phyloP scores from a whole-genome alignment of 2,113 vertebrate species.

The Scatophagus argus region DNA sequence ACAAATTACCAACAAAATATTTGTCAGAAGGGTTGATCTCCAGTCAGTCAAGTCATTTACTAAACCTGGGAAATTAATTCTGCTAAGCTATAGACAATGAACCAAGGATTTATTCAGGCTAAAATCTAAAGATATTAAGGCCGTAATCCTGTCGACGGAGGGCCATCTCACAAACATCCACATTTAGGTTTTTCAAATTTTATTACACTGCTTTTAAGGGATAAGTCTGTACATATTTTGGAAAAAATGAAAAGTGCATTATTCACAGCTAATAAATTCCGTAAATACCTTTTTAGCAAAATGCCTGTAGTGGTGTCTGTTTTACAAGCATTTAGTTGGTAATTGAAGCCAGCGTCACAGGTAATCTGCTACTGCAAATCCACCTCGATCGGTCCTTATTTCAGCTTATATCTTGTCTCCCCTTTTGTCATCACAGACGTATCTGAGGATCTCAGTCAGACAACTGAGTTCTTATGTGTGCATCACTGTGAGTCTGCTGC shows the following conservation, averaged over 20 bases:
- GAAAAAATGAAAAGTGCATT: neutral
- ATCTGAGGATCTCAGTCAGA: neutral
- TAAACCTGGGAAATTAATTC: neutral
- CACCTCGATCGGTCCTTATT: too few species aligned
- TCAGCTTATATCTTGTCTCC: neutral
- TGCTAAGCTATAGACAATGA: neutral
- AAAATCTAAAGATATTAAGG: conserved; percentile 18
- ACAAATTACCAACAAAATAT: neutral
- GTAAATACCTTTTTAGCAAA: neutral
- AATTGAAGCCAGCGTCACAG: neutral
- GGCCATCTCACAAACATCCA: neutral
- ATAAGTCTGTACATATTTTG: neutral
- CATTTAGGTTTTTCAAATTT: neutral
- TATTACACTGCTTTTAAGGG: neutral
- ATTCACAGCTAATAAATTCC: neutral
- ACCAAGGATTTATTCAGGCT: conserved; percentile 14
- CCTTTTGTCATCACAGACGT: neutral
- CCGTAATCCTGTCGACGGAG: conserved; percentile 6
- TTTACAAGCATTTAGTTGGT: neutral
- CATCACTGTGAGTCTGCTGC: neutral
- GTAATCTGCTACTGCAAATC: neutral
- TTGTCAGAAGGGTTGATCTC: neutral
- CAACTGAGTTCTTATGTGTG: neutral
- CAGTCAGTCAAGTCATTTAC: neutral
- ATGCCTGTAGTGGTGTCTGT: neutral